Evolutionary conservation across 53 echinoderm and acorn worm genomes (phyloP).

Genomic region (Temnopleurus reevesii): DNA sequence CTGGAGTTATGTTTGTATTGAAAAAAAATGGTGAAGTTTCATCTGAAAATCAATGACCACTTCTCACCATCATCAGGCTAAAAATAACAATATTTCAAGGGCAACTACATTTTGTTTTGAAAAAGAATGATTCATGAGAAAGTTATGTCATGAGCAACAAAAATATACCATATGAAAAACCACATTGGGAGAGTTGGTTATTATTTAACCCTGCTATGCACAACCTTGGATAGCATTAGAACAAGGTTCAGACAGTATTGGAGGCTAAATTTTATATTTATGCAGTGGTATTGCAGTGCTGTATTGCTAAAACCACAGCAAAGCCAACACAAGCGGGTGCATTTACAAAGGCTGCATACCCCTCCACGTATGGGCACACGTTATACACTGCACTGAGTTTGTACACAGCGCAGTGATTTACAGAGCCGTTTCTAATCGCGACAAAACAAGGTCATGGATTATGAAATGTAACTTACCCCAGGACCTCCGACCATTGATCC

Average conservation of each 20-base stretch:
- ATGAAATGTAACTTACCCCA: conserved; percentile 70
- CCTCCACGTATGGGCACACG: neutral
- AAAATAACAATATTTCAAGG: no score
- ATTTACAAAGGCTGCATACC: conserved; percentile 24
- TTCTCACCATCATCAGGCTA: no score
- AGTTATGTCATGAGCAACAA: neutral
- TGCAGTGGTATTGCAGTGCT: neutral
- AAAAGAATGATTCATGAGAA: neutral
- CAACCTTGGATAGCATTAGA: neutral
- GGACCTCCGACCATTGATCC: conserved; percentile 84
- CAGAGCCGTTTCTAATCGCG: conserved; percentile 12
- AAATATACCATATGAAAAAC: neutral
- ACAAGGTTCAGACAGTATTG: neutral
- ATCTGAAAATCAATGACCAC: no score
- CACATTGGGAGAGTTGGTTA: neutral
- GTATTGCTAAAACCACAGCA: neutral
- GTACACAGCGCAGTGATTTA: conserved; percentile 46
- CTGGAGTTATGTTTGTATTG: no score
- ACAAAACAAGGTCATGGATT: conserved; percentile 41
- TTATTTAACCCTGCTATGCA: conserved; percentile 28
- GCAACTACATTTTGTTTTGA: no score
- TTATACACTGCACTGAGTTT: neutral
- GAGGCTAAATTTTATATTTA: no score
- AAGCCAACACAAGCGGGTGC: conserved; percentile 2
- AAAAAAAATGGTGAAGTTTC: no score